phyloP scores from a whole-genome alignment of 1,140 invertebrate genomes.

The Formica selysi region DNA sequence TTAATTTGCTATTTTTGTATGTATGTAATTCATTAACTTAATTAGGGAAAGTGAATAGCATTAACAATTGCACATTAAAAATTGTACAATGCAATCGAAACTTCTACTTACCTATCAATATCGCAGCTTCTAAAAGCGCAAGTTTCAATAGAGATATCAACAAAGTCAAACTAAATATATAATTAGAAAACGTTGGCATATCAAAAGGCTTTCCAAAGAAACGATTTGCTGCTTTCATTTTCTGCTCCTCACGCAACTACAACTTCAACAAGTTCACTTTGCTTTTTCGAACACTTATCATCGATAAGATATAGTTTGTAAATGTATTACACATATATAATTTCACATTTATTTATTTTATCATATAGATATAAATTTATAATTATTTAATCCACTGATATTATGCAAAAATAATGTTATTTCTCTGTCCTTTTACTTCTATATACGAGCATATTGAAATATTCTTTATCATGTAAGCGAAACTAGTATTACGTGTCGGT shows the following conservation, averaged over 20 bases:
- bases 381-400: neutral
- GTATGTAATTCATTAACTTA: neutral
- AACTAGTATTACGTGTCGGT: neutral
- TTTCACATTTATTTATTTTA: neutral
- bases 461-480: neutral
- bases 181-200: constrained; percentile 2
- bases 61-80: constrained; percentile 21
- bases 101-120: constrained; percentile 9
- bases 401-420: neutral
- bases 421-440: no score
- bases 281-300: neutral
- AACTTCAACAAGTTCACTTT: constrained; percentile 20
- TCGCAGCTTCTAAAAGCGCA: neutral
- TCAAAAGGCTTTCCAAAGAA: neutral
- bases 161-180: neutral
- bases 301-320: neutral
- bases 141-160: neutral
- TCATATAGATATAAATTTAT: neutral
- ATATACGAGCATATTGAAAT: neutral
- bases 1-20: neutral
- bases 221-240: constrained; percentile 1
- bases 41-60: constrained; percentile 5
- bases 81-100: neutral
- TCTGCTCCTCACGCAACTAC: neutral
- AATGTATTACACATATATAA: no score